These are phyloP conservation scores for Trimorus sp. DNA, from an alignment of 2,888 invertebrate genomes.

Conservation along the genomic window DNA sequence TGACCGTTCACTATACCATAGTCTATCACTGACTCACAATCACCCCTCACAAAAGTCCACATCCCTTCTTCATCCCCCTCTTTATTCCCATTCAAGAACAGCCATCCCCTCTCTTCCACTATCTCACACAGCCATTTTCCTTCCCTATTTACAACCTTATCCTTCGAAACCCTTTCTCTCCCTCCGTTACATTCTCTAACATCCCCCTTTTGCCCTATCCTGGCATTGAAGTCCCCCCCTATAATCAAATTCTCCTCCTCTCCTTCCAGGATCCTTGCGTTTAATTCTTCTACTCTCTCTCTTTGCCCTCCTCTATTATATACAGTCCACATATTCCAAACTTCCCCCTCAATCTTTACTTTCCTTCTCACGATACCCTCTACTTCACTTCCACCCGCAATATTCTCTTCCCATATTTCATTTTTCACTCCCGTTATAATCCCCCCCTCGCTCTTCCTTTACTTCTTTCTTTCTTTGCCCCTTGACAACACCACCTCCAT, in stretches of 20 bases:
- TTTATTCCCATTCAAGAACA: constrained; percentile 5
- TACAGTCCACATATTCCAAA: constrained; percentile 1
- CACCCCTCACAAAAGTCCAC: constrained; percentile 18
- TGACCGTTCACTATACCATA: constrained; percentile 3
- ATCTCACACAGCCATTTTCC: neutral
- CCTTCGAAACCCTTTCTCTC: constrained; percentile 3
- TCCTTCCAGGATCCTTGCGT: neutral
- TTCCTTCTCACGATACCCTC: constrained; percentile 4
- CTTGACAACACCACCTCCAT: neutral
- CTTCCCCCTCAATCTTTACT: neutral
- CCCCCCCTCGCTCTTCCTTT: constrained; percentile 10
- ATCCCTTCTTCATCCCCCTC: neutral
- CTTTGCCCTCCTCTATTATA: constrained; percentile 13
- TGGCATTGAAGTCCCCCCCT: constrained; percentile 17
- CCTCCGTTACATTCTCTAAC: neutral
- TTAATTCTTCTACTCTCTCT: neutral
- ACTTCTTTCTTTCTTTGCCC: neutral
- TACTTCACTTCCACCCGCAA: neutral
- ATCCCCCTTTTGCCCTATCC: constrained; percentile 2
- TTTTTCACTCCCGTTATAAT: neutral
- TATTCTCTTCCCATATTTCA: neutral
- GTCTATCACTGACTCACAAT: constrained; percentile 11
- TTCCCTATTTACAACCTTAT: neutral
- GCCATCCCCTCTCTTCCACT: constrained; percentile 6
- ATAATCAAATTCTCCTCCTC: constrained; percentile 4